A percentile compares a stretch with the other conserved stretches of the same genome.
phyloP scores from a whole-genome alignment of 2,113 vertebrate genomes.

The Echinops telfairi region DNA sequence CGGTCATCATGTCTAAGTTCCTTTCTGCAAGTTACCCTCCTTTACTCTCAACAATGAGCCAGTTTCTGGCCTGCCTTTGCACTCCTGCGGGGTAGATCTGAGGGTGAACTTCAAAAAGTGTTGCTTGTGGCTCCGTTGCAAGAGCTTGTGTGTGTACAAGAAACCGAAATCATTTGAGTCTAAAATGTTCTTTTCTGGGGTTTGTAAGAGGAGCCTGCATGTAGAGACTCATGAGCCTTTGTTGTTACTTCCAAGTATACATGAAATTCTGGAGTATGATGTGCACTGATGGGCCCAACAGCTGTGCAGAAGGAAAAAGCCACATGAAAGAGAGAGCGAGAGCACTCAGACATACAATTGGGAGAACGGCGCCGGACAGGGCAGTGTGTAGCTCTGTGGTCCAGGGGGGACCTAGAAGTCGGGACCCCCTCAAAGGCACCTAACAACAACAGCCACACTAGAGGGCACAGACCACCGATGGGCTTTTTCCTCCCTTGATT shows the following conservation, averaged over 20 bases:
- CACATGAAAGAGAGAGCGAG: no score
- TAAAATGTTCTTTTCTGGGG: conserved; percentile 46
- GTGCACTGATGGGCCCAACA: neutral
- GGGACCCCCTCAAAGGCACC: no score
- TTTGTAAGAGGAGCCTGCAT: neutral
- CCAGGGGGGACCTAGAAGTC: no score
- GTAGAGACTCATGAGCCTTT: conserved; percentile 16
- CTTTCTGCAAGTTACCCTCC: conserved; percentile 28
- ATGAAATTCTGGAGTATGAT: neutral
- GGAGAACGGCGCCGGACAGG: no score
- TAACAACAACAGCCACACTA: no score
- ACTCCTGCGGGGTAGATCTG: conserved; percentile 54
- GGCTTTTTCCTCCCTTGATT: no score
- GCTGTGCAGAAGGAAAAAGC: neutral
- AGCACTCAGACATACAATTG: no score
- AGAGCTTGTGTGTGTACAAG: neutral
- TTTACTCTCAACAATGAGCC: conserved; percentile 49
- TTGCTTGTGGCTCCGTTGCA: neutral
- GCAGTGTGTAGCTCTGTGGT: no score
- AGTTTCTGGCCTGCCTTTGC: conserved; percentile 34
- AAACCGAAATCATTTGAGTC: neutral
- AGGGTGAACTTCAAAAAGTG: conserved; percentile 58
- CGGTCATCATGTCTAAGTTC: conserved; percentile 45
- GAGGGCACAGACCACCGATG: no score
- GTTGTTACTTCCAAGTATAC: neutral